Percentiles rank a stretch among this genome's conserved stretches.
These are phyloP conservation scores for Mactromeris polynyma DNA, from an alignment of 2,888 invertebrate species.

Conservation along the genomic window DNA sequence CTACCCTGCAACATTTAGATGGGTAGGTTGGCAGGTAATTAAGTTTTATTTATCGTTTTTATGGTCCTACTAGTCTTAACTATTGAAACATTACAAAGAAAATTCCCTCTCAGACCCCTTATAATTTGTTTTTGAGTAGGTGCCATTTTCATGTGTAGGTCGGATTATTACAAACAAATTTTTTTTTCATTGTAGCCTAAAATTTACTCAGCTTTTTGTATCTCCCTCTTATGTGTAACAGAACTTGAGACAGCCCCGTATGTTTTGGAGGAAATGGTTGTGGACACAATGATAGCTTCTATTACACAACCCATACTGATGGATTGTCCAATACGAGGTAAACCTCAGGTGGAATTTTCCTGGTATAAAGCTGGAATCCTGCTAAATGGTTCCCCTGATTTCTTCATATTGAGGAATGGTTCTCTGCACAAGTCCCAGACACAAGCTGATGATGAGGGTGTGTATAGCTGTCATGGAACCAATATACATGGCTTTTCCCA, in stretches of 20 bases:
- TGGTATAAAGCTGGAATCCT: conserved; percentile 76
- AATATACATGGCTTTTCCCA: conserved; percentile 75
- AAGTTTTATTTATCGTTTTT: no score
- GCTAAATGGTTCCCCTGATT: conserved; percentile 62
- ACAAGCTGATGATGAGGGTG: conserved; percentile 71
- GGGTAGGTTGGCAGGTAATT: no score
- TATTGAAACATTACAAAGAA: no score
- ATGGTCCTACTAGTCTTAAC: no score
- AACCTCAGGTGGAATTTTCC: conserved; percentile 74
- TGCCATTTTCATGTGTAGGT: no score
- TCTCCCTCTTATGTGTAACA: no score
- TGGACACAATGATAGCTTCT: conserved; percentile 67
- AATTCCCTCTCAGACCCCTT: no score
- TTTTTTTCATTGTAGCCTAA: no score
- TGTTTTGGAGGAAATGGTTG: conserved; percentile 63
- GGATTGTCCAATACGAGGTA: conserved; percentile 78
- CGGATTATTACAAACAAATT: no score
- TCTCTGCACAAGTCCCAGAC: conserved; percentile 74
- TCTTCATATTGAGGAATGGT: conserved; percentile 72
- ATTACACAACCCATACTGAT: conserved; percentile 70
- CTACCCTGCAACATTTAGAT: no score
- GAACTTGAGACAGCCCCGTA: conserved; percentile 69
- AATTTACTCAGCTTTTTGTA: no score
- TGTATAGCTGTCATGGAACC: conserved; percentile 78
- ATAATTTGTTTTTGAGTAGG: no score